Percentiles rank a stretch among this genome's conserved stretches.
These are phyloP conservation scores for Halictus rubicundus DNA, from an alignment of 1,140 invertebrate species.

Conservation along the genomic window DNA sequence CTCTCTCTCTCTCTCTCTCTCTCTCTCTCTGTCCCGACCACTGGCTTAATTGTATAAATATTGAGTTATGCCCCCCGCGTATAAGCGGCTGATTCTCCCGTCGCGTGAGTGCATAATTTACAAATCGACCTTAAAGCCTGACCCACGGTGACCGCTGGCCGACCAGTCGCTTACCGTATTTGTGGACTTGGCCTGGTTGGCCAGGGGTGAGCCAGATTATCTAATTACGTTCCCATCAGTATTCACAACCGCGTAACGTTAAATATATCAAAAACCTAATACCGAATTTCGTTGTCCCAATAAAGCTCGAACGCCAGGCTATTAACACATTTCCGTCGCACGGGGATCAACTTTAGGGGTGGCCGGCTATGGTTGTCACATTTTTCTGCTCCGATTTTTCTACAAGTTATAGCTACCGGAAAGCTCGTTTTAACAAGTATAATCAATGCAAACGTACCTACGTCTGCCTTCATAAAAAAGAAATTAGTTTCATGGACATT, in stretches of 20 bases:
- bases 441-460: too few species aligned
- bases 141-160: slow-evolving; percentile 14
- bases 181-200: not conserved
- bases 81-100: slow-evolving; percentile 28
- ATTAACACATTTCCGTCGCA: too few species aligned
- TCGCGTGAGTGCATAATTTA: slow-evolving; percentile 45
- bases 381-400: too few species aligned
- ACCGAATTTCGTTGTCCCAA: too few species aligned
- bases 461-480: too few species aligned
- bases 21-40: slow-evolving; percentile 55
- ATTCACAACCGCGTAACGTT: not conserved
- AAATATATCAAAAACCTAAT: too few species aligned
- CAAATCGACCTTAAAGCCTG: slow-evolving; percentile 41
- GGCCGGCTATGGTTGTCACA: too few species aligned
- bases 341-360: too few species aligned
- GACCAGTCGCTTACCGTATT: not conserved
- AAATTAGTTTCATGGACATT: too few species aligned
- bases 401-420: too few species aligned
- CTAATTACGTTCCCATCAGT: not conserved
- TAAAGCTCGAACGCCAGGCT: too few species aligned
- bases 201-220: not conserved
- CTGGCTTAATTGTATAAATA: slow-evolving; percentile 78
- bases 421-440: too few species aligned
- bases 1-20: not conserved
- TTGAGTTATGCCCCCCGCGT: slow-evolving; percentile 72